These are phyloP conservation scores for Desmodus rotundus DNA, from an alignment of 2,113 vertebrate genomes.

Conservation along the genomic window DNA sequence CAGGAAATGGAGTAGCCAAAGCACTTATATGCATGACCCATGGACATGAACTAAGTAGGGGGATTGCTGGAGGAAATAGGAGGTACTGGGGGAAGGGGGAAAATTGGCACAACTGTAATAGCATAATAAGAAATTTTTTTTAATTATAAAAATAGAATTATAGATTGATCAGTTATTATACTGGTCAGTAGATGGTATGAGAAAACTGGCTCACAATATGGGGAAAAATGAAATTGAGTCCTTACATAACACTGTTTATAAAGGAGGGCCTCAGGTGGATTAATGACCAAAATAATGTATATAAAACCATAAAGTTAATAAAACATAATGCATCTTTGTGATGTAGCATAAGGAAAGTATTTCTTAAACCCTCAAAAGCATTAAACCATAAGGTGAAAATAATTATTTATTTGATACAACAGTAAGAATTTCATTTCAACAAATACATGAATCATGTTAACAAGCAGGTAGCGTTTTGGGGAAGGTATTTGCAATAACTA, in stretches of 20 bases:
- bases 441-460: background rate
- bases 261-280: background rate
- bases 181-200: background rate
- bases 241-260: background rate
- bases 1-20: too few relatives aligned
- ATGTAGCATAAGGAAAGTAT: background rate
- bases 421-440: background rate
- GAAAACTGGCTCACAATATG: background rate
- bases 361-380: background rate
- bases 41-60: too few relatives aligned
- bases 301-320: background rate
- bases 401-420: background rate
- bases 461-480: background rate
- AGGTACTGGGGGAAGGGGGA: too few relatives aligned
- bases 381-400: slow-evolving; percentile 1
- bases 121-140: too few relatives aligned
- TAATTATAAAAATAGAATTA: background rate
- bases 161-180: background rate
- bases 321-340: background rate
- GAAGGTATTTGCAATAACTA: background rate
- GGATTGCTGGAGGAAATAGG: too few relatives aligned
- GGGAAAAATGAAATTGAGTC: background rate
- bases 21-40: too few relatives aligned
- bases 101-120: too few relatives aligned
- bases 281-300: background rate